Evolutionary conservation across 2,797 vertebrate species (phyloP).

Genomic region (Lemur catta): DNA sequence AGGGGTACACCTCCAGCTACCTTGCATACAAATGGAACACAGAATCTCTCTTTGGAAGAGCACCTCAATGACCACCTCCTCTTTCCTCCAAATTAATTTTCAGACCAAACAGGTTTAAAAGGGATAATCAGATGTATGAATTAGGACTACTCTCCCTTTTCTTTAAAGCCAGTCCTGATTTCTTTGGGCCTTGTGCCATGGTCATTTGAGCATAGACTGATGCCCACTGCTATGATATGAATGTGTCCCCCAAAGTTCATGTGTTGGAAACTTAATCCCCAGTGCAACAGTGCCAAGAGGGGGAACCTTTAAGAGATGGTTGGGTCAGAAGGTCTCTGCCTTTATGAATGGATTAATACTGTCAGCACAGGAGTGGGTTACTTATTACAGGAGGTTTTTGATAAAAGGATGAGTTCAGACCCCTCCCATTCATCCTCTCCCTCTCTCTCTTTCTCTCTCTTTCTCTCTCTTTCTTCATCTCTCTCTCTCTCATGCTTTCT

Average conservation of each 20-base stretch:
- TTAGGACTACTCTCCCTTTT: not conserved
- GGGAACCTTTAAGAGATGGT: not conserved
- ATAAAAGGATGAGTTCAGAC: not conserved
- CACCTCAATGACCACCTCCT: not conserved
- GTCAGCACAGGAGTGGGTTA: not conserved
- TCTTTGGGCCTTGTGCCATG: accelerated
- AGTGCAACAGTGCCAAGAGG: not conserved
- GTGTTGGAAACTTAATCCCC: not conserved
- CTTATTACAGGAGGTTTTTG: not conserved
- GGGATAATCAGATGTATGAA: accelerated
- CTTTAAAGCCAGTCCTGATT: not conserved
- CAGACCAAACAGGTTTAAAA: not conserved
- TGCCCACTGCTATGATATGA: not conserved
- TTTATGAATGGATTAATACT: not conserved
- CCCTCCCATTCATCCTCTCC: not conserved
- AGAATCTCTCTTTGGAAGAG: not conserved
- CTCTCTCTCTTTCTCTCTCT: no score
- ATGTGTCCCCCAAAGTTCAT: not conserved
- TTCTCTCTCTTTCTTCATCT: not conserved
- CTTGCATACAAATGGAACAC: not conserved
- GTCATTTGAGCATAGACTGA: not conserved
- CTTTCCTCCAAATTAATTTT: not conserved
- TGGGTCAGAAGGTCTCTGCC: not conserved
- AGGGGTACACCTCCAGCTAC: not conserved
- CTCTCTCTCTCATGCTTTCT: not conserved